A percentile compares a stretch with the other conserved stretches of the same genome.
phyloP scores from a whole-genome alignment of 2,113 vertebrate species.

The Pyxicephalus adspersus region DNA sequence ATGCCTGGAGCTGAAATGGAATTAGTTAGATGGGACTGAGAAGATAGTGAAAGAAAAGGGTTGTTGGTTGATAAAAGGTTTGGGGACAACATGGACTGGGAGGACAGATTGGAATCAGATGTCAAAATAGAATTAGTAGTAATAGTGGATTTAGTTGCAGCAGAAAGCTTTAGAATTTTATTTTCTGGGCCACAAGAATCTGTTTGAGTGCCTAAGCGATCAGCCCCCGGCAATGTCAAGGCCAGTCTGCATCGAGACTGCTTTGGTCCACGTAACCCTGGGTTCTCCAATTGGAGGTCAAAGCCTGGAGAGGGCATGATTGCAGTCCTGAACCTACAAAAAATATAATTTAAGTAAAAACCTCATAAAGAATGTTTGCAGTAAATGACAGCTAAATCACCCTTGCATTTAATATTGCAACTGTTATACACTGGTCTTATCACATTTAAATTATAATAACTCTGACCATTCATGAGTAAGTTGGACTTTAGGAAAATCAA shows the following conservation, averaged over 20 bases:
- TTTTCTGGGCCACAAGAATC: background rate
- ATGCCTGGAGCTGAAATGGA: background rate
- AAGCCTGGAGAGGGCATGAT: constrained; percentile 16
- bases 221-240: constrained; percentile 44
- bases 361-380: too few relatives aligned
- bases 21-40: background rate
- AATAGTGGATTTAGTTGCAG: background rate
- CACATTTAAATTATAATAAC: too few relatives aligned
- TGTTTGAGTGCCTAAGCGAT: background rate
- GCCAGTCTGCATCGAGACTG: constrained; percentile 40
- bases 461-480: too few relatives aligned
- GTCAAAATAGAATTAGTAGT: constrained; percentile 22
- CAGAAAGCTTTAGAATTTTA: constrained; percentile 16
- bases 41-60: constrained; percentile 12
- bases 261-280: constrained; percentile 11
- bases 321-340: background rate
- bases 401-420: too few relatives aligned
- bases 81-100: constrained; percentile 1
- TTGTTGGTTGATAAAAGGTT: background rate
- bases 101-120: background rate
- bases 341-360: background rate
- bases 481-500: too few relatives aligned
- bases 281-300: constrained; percentile 7
- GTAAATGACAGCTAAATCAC: too few relatives aligned
- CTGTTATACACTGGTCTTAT: too few relatives aligned